Evolutionary conservation across 2,113 vertebrate species (phyloP), one percentile per base, ranked within the genome.

Genomic region (Stictonetta naevosa): DNA sequence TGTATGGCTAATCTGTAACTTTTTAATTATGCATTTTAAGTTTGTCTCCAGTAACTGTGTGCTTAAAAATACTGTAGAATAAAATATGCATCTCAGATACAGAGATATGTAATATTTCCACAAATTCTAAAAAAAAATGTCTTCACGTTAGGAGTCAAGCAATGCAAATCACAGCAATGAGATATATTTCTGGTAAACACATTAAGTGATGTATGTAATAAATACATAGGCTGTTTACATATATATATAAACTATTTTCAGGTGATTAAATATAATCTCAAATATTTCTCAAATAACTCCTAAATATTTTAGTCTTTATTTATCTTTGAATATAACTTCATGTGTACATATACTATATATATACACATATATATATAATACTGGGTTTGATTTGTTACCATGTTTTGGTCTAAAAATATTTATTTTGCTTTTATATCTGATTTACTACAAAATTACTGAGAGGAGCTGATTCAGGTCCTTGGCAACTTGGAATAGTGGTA

Each of bases 11-110:
- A 92, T 93, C 69, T 83, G 34, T 28, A 86, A n/a, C 15, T 80
- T 88, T 90, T 93, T 83, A 87, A 71, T 94, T 78, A 73, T 63
- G 9, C 40, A 62, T 79, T 91, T 95, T 86, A 28, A 76, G 16
- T 13, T 85, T 55, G 16, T 22, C 40, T 87, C 26, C n/a, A 58
- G 56, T 89, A 89, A 50, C 42, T 66, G 13, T 33, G 38, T 19
- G 46, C 33, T 77, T 75, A 29, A 77, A 91, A 90, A n/a, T 71
- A 36, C 40, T 40, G 14, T 67, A 66, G 31, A 86, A 64, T 88
- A 67, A 86, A 94, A 81, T 10, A 20, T 7, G 16, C 46, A 26
- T 92, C 59, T 92, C 3, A 5, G 33, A 58, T 46, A 25, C 46
- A 88, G 64, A 86, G 71, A 36, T 21, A 3, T 6, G 42, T 22